phyloP scores from a whole-genome alignment of 2,797 vertebrate species.

The Poeciliopsis gracilis region DNA sequence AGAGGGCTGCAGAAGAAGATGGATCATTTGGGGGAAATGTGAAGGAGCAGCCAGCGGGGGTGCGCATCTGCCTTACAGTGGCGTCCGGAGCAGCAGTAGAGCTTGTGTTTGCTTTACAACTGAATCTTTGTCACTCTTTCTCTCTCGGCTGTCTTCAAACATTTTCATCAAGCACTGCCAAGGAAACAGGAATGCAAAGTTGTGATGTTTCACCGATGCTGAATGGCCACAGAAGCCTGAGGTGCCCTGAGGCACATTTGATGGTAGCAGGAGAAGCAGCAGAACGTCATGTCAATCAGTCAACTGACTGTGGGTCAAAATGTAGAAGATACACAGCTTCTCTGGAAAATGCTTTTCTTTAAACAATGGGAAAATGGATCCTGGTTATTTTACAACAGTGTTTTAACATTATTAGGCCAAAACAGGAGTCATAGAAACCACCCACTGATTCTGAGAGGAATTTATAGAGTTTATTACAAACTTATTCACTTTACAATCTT shows the following conservation, averaged over 20 bases:
- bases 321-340: conserved; percentile 5
- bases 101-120: conserved; percentile 52
- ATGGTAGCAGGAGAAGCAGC: conserved; percentile 32
- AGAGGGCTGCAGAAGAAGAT: conserved; percentile 42
- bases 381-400: background rate
- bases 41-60: conserved; percentile 60
- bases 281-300: conserved; percentile 47
- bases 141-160: conserved; percentile 23
- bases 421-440: background rate
- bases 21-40: conserved; percentile 55
- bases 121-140: conserved; percentile 34
- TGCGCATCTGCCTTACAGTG: conserved; percentile 51
- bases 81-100: conserved; percentile 62
- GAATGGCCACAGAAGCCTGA: conserved; percentile 38
- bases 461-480: background rate
- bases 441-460: background rate
- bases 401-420: background rate
- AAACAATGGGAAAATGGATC: background rate
- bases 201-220: conserved; percentile 25
- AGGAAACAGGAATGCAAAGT: conserved; percentile 42
- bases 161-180: conserved; percentile 30
- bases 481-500: background rate
- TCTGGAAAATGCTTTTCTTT: background rate
- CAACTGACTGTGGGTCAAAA: conserved; percentile 30
- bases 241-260: conserved; percentile 39